Base-by-base conservation (phyloP, 2,888 invertebrate species). In the Anticlea derivata region DNA sequence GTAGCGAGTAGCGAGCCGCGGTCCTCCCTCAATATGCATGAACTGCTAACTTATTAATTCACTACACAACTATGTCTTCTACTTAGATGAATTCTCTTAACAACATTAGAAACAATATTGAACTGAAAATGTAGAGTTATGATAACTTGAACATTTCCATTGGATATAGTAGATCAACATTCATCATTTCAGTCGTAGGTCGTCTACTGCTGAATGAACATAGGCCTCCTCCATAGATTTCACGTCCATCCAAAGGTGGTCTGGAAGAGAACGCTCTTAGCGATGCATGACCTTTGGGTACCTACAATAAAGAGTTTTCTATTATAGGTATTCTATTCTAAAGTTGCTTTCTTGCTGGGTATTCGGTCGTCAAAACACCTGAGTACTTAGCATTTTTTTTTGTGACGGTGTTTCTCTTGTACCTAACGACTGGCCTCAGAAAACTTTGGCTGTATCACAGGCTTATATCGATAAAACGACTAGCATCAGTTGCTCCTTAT, bases 41-140 rank as follows among this genome's bases (percentile, higher is more conserved):
- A 82, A 75, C 74, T 75, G 58, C 69, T 75, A 80, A 79, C 79
- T 78, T 80, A 80, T 75, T 80, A 78, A 76, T 79, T 79, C 75
- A 74, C 68, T 70, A 72, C 61, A 74, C 66, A 44, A 48, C 43
- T 53, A 48, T 37, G 40, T 46, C 33, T 12, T 45, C 26, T 45
- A n/a, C n/a, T n/a, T n/a, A 40, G 29, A 29, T 26, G 34, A 26
- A 31, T 46, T 41, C 37, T 37, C 35, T 22, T 35, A 24, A 40
- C 20, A 34, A 24, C 20, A 34, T 33, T 31, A 30, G 12, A 27
- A 37, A 35, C 22, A 23, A 30, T 41, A 30, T 29, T 40, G 22
- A 12, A 33, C 0, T 24, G 17, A 10, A 34, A 39, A 31, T 35
- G 22, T 40, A 7, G 8, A 30, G 20, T 22, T 22, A 5, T 22